Percentiles rank a stretch among this genome's conserved stretches.
These are phyloP conservation scores for Romanogobio albipinnatus DNA, from an alignment of 2,113 vertebrate species.

Conservation along the genomic window DNA sequence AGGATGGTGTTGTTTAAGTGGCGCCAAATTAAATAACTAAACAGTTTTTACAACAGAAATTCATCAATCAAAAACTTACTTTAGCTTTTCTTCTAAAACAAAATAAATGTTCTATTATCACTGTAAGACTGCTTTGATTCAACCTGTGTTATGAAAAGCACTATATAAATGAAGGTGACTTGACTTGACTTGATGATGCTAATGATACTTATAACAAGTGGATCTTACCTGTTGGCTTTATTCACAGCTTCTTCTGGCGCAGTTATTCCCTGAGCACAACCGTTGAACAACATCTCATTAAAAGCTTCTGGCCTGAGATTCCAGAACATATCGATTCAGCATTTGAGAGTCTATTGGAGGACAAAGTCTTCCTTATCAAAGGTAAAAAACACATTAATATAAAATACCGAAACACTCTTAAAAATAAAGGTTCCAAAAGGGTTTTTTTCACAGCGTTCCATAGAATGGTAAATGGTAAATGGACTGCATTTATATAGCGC, in stretches of 20 bases:
- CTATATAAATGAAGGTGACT: no score
- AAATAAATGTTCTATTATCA: no score
- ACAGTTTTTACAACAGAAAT: no score
- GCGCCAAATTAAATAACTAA: no score
- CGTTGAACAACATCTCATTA: constrained; percentile 79
- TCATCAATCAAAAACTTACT: no score
- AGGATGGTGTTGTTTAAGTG: no score
- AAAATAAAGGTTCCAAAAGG: neutral
- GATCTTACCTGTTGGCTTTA: neutral
- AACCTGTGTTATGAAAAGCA: no score
- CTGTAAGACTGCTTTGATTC: no score
- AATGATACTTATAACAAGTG: no score
- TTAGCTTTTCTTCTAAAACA: no score
- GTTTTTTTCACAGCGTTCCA: neutral
- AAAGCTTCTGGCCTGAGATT: constrained; percentile 81
- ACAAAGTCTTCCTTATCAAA: constrained; percentile 72
- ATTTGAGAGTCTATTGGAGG: constrained; percentile 63
- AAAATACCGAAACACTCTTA: neutral
- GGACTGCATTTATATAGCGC: no score
- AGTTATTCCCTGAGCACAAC: constrained; percentile 61
- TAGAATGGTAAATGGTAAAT: neutral
- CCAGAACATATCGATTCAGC: constrained; percentile 86
- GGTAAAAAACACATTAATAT: constrained; percentile 63
- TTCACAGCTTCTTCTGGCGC: constrained; percentile 86
- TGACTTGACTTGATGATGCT: no score